Evolutionary conservation across 2,113 vertebrate genomes (phyloP), one percentile per base, ranked within the genome.

Genomic region (Girardinichthys multiradiatus): DNA sequence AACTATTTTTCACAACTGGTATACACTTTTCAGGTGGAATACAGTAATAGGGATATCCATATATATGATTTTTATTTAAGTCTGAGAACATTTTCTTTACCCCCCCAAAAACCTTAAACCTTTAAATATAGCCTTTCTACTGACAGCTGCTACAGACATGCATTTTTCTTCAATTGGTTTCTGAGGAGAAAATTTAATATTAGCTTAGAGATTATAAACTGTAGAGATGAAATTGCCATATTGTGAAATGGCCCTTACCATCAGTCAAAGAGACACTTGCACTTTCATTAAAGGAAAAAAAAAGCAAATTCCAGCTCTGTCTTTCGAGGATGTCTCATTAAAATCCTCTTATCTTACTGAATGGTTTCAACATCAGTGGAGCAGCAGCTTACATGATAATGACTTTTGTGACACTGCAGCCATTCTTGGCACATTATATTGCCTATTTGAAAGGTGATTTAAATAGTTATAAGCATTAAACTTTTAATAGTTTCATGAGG

Each of bases 241-340:
- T 75, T 84, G 65, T 76, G 80, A 87, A 87, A 86, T 68, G 51
- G 42, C 58, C 72, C 57, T 67, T 39, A 64, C 65, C 51, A 88
- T 89, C 86, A 86, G 74, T 90, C 85, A 83, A 73, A 88, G 62
- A 84, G 82, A 79, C 82, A 80, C n/a, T 1, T 30, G 60, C 19
- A 9, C 70, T 29, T 54, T 84, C 75, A 81, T 86, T 84, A 84
- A 84, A 80, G 84, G 62, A 69, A 81, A n/a, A n/a, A 48, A 21
- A 54, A n/a, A 83, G 66, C 57, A 78, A 72, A 79, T 74, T 83
- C 69, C n/a, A 73, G 33, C 75, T 79, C 68, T 81, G 71, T 67
- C 80, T 82, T 82, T 74, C 39, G 72, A 86, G 79, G 71, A 60
- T 3, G 73, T 84, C 84, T 90, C 84, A 88, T 90, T 91, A 83